A percentile compares a stretch with the other conserved stretches of the same genome.
phyloP scores from a whole-genome alignment of 1,140 invertebrate genomes.

The Calephelis virginiensis region DNA sequence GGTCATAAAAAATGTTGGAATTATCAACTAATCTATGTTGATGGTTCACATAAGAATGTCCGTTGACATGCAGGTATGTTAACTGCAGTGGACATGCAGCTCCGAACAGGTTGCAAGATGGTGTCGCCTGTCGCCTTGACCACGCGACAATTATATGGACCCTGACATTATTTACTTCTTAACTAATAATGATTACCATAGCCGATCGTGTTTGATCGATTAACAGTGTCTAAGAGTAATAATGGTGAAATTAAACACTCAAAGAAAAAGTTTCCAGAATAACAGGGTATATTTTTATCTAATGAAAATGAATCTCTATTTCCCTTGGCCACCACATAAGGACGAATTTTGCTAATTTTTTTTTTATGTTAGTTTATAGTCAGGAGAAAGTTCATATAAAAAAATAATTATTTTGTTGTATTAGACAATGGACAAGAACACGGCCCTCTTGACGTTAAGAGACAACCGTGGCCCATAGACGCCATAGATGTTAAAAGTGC shows the following conservation, averaged over 20 bases:
- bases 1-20: slow-evolving; percentile 2
- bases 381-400: no score
- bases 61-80: slow-evolving; percentile 41
- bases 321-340: no score
- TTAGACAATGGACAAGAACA: no score
- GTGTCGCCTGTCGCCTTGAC: slow-evolving; percentile 64
- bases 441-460: no score
- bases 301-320: no score
- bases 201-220: slow-evolving; percentile 4
- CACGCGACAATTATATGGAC: slow-evolving; percentile 51
- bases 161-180: slow-evolving; percentile 54
- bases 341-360: no score
- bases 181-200: slow-evolving; percentile 17
- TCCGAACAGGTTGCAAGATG: slow-evolving; percentile 52
- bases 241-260: slow-evolving; percentile 4
- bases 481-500: no score
- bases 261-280: no score
- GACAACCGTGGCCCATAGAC: no score
- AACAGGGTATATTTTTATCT: no score
- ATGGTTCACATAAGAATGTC: slow-evolving; percentile 16
- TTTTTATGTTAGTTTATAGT: no score
- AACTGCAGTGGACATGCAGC: slow-evolving; percentile 29
- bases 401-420: no score
- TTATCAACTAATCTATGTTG: slow-evolving; percentile 13
- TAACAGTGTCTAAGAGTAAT: slow-evolving; percentile 5